Base-by-base conservation (phyloP, 2,888 invertebrate species). In the Nezara viridula region DNA sequence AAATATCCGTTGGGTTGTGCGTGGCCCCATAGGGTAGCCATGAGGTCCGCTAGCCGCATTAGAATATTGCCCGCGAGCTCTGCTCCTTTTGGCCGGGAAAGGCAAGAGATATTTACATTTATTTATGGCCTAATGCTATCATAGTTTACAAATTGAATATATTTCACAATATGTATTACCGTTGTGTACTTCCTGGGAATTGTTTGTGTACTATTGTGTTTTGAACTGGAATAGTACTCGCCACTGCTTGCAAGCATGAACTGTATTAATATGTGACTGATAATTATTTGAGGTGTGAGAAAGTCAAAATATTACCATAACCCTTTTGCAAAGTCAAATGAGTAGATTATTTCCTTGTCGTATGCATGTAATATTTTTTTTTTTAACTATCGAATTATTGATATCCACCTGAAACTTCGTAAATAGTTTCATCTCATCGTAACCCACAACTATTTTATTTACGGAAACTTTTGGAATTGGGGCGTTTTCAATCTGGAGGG, bases 61-160 rank as follows among this genome's bases (percentile, higher is more conserved):
- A 73, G 32, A 73, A 73, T 73, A 73, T 73, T 73, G 60, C 32
- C 66, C 66, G 32, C 66, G 66, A 73, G 32, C 32, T 19, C 32
- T 37, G 66, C 37, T 73, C 66, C 66, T 73, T 73, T 73, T 73
- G 7, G 66, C 6, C 37, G 14, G 21, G 66, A 73, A 73, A 73
- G 66, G 66, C 32, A 73, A 73, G 32, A 32, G 32, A 5, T 73
- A 73, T 73, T 73, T 73, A 37, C 66, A 73, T 73, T 73, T 73
- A 73, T 73, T 73, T 73, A 73, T 73, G 66, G 66, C 19, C 7
- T 73, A 73, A 73, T 73, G 66, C 37, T 73, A 73, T 73, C 66
- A 73, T 73, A 73, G 66, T 21, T 73, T 73, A 73, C 66, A 73
- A 73, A 73, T 73, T 73, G 66, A 73, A 73, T 73, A 73, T 73